These are phyloP conservation scores for Nasonia giraulti DNA, from an alignment of 1,140 invertebrate species.

Conservation along the genomic window DNA sequence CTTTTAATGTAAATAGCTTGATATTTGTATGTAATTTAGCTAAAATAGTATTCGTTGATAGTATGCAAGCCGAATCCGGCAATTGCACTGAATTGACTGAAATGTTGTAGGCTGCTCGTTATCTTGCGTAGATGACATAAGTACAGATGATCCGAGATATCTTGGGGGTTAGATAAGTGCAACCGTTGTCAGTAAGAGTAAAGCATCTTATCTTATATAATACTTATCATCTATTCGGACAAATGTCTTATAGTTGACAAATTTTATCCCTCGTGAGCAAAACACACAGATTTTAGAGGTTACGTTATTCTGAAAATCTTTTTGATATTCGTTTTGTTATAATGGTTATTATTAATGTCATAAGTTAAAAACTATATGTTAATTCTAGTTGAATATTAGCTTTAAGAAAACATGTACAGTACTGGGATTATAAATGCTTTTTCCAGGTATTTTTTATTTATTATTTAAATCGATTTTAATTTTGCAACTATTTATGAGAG, in stretches of 20 bases:
- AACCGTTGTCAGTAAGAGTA: no score
- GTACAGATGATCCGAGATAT: background rate
- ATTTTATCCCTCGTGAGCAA: background rate
- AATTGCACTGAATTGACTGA: background rate
- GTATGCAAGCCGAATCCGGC: background rate
- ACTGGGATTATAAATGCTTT: conserved; percentile 19
- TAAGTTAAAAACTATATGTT: background rate
- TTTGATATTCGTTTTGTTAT: background rate
- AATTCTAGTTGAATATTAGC: background rate
- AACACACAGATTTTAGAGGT: background rate
- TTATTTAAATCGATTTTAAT: background rate
- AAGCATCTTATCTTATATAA: background rate
- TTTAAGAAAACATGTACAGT: conserved; percentile 17
- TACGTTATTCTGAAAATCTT: background rate
- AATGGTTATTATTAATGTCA: background rate
- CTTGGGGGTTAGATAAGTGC: background rate
- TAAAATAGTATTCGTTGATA: background rate
- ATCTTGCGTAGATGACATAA: background rate
- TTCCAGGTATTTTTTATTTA: conserved; percentile 33
- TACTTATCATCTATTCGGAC: background rate
- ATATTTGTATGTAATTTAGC: background rate
- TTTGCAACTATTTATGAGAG: background rate
- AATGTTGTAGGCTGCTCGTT: background rate
- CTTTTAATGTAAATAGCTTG: background rate
- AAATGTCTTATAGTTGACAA: no score